These are phyloP conservation scores for Cromileptes altivelis DNA, from an alignment of 2,113 vertebrate genomes.

Conservation along the genomic window DNA sequence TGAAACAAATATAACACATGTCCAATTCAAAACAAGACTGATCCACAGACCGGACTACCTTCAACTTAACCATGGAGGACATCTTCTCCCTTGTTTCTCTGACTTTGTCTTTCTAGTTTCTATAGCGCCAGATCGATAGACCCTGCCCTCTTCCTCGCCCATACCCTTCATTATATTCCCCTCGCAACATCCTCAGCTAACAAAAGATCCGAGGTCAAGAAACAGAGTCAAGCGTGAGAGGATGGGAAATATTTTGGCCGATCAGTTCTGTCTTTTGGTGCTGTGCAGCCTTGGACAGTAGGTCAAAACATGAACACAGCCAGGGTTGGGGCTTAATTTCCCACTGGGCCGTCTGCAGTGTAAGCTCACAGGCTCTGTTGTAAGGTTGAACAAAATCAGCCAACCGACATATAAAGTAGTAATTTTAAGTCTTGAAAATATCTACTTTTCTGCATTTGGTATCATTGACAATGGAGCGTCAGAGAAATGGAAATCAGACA, in stretches of 20 bases:
- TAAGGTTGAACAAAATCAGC: background rate
- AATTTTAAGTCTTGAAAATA: background rate
- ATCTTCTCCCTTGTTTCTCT: background rate
- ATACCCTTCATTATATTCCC: background rate
- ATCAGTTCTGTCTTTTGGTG: conserved; percentile 10
- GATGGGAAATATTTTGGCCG: conserved; percentile 18
- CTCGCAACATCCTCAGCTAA: background rate
- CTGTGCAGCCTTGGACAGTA: conserved; percentile 16
- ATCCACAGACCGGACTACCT: background rate
- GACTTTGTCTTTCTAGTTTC: conserved; percentile 18
- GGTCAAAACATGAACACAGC: conserved; percentile 14
- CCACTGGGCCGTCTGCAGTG: background rate
- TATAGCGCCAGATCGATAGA: conserved; percentile 21
- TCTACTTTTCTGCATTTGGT: background rate
- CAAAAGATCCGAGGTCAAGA: conserved; percentile 9
- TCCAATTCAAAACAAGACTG: background rate
- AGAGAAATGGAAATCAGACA: background rate
- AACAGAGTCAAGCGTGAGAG: conserved; percentile 17
- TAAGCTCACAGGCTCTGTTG: background rate
- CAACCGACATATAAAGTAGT: background rate
- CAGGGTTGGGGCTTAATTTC: conserved; percentile 25
- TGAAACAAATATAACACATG: background rate
- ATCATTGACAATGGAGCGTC: background rate
- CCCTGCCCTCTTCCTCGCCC: background rate
- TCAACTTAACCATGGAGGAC: background rate